Evolutionary conservation across 2,113 vertebrate genomes (phyloP).

Genomic region (Rhombomys opimus): DNA sequence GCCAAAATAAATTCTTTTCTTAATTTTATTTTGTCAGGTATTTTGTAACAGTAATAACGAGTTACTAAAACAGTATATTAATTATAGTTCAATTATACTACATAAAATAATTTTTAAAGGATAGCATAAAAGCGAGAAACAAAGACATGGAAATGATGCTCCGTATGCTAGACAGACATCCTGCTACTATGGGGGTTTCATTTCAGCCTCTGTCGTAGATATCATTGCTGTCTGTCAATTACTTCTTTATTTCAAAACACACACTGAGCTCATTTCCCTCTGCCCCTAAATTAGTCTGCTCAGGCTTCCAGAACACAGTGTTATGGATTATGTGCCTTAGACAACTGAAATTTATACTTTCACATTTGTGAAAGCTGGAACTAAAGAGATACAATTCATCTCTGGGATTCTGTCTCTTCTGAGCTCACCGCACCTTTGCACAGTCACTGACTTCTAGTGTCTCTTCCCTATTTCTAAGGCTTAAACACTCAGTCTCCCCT

Average conservation of each 20-base stretch:
- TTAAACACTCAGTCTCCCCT: neutral
- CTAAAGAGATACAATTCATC: neutral
- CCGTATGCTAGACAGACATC: neutral
- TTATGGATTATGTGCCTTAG: neutral
- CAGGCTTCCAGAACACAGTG: neutral
- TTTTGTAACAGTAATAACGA: neutral
- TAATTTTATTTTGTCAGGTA: neutral
- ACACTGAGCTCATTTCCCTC: neutral
- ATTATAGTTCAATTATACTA: neutral
- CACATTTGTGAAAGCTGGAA: neutral
- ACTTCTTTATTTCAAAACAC: neutral
- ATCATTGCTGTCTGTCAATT: neutral
- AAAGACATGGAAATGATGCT: neutral
- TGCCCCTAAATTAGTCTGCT: neutral
- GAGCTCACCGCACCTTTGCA: neutral
- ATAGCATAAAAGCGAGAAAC: neutral
- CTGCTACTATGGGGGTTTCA: neutral
- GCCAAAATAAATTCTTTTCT: neutral
- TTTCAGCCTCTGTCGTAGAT: neutral
- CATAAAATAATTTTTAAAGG: neutral
- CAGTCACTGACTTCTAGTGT: neutral
- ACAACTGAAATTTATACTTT: neutral
- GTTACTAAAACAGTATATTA: neutral
- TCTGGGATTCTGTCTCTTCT: neutral
- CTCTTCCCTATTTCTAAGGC: neutral